Evolutionary conservation across 2,888 invertebrate species (phyloP), one percentile per base, ranked within the genome.

Genomic region (Eristalis tenax): DNA sequence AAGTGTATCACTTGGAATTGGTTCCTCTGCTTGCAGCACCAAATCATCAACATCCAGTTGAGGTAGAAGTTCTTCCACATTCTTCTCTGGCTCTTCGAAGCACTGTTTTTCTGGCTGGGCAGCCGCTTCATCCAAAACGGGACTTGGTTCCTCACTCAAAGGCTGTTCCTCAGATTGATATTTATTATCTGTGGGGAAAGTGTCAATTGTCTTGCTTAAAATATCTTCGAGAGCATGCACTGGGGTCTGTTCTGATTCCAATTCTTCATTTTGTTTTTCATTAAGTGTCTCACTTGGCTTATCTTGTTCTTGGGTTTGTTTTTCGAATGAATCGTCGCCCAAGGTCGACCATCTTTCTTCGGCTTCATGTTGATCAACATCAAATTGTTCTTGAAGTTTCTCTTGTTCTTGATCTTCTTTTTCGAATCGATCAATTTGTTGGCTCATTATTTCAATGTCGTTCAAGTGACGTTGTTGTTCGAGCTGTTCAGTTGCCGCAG

Each of bases 21-120:
- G 66, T 38, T 66, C 63, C 13, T 79, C 73, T n/a, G 65, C 11
- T 35, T 77, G 74, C 50, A 70, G 35, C 38, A 59, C 65, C 22
- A 75, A 61, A 18, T 76, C 40, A 15, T 69, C 56, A 38, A 35
- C 35, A 15, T 74, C 68, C 35, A 66, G 79, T 13, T 61, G 43
- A 11, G 28, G 18, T 5, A 66, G 4, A 43, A 15, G 40, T 10
- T 76, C 68, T 40, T 75, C 71, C 8, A n/a, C 32, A 15, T 43
- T 18, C 38, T 87, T 87, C 38, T 87, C 86, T 4, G 86, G 79
- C 59, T 87, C 86, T 23, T 87, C 86, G 22, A 87, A 87, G 35
- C 83, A 87, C 40, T 87, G 86, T 23, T 87, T 87, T 10, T 87
- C 86, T 22, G 78, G 77, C 23, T 82, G 85, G 59, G 64, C 40